Percentiles rank a stretch among this genome's conserved stretches.
Conservation (phyloP, 2,113 vertebrate species). For the Oryzias melastigma region DNA sequence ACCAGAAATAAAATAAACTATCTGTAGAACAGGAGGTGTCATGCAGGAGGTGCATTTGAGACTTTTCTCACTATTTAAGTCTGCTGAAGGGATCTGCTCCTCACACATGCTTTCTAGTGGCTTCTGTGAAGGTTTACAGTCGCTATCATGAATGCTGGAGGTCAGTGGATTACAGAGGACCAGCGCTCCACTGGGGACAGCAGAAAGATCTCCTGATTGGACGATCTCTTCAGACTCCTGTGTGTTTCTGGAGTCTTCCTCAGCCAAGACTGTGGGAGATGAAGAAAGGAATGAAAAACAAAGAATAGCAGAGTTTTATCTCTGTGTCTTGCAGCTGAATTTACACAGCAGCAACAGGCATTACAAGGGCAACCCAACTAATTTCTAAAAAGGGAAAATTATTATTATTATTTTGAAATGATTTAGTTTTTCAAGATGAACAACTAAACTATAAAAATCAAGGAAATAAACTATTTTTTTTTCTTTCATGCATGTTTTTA, state of each 20-base stretch:
- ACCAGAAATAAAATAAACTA: too few relatives aligned
- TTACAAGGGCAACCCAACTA: not conserved
- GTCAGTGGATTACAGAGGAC: slow-evolving; percentile 69
- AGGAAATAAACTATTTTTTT: not conserved
- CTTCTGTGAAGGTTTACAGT: slow-evolving; percentile 1
- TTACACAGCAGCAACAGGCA: slow-evolving; percentile 28
- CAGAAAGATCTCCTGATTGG: not conserved
- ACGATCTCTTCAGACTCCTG: not conserved
- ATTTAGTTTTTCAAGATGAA: not conserved
- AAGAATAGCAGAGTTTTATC: slow-evolving; percentile 23
- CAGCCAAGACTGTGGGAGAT: slow-evolving; percentile 38
- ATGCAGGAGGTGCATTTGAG: not conserved
- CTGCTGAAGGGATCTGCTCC: not conserved
- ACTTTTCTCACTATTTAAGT: not conserved
- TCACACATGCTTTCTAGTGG: slow-evolving; percentile 2
- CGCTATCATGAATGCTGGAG: slow-evolving; percentile 30
- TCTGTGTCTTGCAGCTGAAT: slow-evolving; percentile 47
- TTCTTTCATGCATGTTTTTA: not conserved
- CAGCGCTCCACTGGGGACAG: slow-evolving; percentile 29
- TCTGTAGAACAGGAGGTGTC: slow-evolving; percentile 1
- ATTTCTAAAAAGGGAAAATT: not conserved
- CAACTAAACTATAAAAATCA: not conserved
- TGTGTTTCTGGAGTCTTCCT: slow-evolving; percentile 12
- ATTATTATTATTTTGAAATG: not conserved
- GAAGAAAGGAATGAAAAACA: slow-evolving; percentile 56